phyloP scores from a whole-genome alignment of 2,888 invertebrate genomes.

The Lasioglossum calceatum region DNA sequence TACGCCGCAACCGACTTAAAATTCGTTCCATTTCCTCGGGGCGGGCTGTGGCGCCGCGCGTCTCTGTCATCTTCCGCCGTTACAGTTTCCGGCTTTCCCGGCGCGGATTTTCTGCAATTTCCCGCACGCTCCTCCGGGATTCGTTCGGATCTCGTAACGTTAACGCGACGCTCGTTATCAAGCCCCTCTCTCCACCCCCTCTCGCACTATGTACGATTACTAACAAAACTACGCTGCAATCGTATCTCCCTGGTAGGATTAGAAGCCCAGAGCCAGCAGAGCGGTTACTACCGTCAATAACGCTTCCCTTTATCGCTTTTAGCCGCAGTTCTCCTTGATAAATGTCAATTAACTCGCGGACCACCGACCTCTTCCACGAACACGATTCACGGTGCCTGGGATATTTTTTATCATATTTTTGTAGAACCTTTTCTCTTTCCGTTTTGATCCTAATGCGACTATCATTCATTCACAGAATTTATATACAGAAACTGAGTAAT shows the following conservation, averaged over 20 bases:
- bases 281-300: conserved; percentile 44
- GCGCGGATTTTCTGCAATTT: conserved; percentile 23
- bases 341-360: conserved; percentile 29
- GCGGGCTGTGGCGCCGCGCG: not conserved
- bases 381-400: not conserved
- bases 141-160: conserved; percentile 19
- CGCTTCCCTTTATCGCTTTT: conserved; percentile 22
- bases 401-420: too few species aligned
- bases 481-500: too few species aligned
- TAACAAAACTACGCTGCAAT: conserved; percentile 40
- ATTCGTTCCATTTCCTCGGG: conserved; percentile 30
- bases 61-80: conserved; percentile 9
- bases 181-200: not conserved
- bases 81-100: conserved; percentile 3
- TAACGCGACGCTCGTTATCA: conserved; percentile 38
- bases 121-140: not conserved
- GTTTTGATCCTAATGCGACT: too few species aligned
- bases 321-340: conserved; percentile 11
- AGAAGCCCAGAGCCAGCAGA: not conserved
- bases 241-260: conserved; percentile 12
- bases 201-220: conserved; percentile 24
- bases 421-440: too few species aligned
- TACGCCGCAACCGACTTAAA: conserved; percentile 31
- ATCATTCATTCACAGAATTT: too few species aligned
- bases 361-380: not conserved